Conservation (phyloP, 2,113 vertebrate species). For the Scartelaos histophorus region DNA sequence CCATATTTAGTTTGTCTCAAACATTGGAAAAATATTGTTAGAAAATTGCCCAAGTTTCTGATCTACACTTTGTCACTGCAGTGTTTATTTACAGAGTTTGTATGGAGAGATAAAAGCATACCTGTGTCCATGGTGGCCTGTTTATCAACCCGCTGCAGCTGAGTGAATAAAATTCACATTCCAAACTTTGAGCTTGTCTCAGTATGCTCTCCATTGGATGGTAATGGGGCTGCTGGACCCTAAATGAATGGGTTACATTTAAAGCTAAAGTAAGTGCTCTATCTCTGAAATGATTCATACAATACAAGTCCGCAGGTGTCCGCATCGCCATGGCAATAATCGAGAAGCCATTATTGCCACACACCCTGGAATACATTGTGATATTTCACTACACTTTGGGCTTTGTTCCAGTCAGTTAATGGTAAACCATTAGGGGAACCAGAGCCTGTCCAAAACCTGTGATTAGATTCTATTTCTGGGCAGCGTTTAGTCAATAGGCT, state of each 20-base stretch:
- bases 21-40: not conserved
- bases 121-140: constrained; percentile 2
- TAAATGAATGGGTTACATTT: constrained; percentile 43
- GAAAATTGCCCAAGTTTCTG: not conserved
- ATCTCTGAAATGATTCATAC: constrained; percentile 12
- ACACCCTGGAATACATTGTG: constrained; percentile 49
- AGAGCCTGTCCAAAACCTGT: constrained; percentile 62
- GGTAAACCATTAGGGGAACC: constrained; percentile 67
- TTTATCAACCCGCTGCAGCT: constrained; percentile 36
- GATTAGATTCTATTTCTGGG: constrained; percentile 73
- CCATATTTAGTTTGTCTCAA: too few relatives aligned
- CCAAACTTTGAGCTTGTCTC: constrained; percentile 24
- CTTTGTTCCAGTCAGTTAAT: constrained; percentile 63
- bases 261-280: constrained; percentile 33
- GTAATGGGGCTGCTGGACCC: constrained; percentile 26
- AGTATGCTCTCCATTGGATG: constrained; percentile 35
- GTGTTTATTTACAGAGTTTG: constrained; percentile 1
- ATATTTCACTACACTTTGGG: constrained; percentile 60
- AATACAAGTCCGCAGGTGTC: constrained; percentile 23
- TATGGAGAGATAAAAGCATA: not conserved
- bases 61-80: not conserved
- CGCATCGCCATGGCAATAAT: constrained; percentile 34
- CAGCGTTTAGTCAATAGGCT: constrained; percentile 72
- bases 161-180: constrained; percentile 35
- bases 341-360: constrained; percentile 38